Evolutionary conservation across 2,888 invertebrate genomes (phyloP), one percentile per base, ranked within the genome.

Genomic region (Ormyrus pomaceus): DNA sequence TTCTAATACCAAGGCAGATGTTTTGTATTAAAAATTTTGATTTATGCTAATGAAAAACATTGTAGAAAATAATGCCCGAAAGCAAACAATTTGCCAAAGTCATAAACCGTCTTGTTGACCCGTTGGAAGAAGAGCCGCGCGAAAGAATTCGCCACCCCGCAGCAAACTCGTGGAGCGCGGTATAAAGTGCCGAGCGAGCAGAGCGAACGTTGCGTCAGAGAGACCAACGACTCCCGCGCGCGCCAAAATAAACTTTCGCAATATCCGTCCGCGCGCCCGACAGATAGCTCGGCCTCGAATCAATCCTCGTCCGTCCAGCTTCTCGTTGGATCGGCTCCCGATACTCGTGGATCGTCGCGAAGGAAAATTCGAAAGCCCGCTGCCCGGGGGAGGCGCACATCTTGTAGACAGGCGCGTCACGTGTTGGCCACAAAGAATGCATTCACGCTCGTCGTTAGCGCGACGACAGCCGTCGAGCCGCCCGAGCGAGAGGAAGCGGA

Each of bases 351-450:
- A n/a, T n/a, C n/a, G n/a, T n/a, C n/a, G n/a, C n/a, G n/a, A n/a
- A n/a, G n/a, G n/a, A n/a, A n/a, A n/a, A n/a, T n/a, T n/a, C n/a
- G n/a, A n/a, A n/a, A n/a, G n/a, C n/a, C n/a, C n/a, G 34, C 34
- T 34, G 34, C 34, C 34, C 34, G 34, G 34, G 34, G 34, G 34
- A 34, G 34, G 56, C 65, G 11, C 72, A 80, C 71, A 80, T 79
- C 66, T 72, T 80, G 80, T 61, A 71, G 66, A 53, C 70, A 76
- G 13, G 56, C 80, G 55, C 62, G 71, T 68, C 80, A 80, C 71
- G 34, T 80, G 80, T 71, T 76, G 13, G 65, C 56, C 65, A 68
- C 76, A 75, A 76, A 61, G 80, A 75, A 66, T 76, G 76, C 80
- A 80, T 76, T 76, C 71, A 76, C n/a, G n/a, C 61, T 69, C 56